These are phyloP conservation scores for Pogonomyrmex californicus DNA, from an alignment of 1,140 invertebrate species.

Conservation along the genomic window DNA sequence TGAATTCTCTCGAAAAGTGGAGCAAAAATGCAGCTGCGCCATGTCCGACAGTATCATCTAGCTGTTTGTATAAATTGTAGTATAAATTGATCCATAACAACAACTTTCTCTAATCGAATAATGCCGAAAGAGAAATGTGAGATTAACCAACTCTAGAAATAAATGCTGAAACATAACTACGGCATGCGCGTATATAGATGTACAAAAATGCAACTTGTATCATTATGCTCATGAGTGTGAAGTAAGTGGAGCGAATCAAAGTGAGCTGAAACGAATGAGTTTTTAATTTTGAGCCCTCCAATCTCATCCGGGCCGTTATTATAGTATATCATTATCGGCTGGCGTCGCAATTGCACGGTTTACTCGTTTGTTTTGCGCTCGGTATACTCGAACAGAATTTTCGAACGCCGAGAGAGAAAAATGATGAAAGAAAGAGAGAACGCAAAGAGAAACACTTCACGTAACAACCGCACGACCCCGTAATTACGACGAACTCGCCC, in stretches of 20 bases:
- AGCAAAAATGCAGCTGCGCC: not conserved
- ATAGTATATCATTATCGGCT: constrained; percentile 27
- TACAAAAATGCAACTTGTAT: not conserved
- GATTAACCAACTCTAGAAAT: not conserved
- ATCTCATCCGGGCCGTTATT: not conserved
- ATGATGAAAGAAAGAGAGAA: constrained; percentile 20
- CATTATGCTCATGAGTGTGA: not conserved
- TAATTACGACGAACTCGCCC: constrained; percentile 22
- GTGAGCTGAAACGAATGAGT: constrained; percentile 9
- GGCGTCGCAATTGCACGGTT: constrained; percentile 8
- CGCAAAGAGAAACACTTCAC: constrained; percentile 10
- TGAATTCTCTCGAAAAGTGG: not conserved
- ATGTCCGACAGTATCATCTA: not conserved
- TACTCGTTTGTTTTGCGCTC: not conserved
- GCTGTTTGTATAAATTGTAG: not conserved
- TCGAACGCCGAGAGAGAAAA: constrained; percentile 9
- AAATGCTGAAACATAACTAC: not conserved
- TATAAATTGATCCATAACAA: not conserved
- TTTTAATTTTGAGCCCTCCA: constrained; percentile 38
- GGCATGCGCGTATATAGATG: not conserved
- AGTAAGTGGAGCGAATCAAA: constrained; percentile 29
- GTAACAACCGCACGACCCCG: constrained; percentile 16
- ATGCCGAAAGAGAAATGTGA: not conserved
- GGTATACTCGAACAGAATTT: not conserved
- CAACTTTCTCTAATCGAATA: not conserved